Percentiles rank a stretch among this genome's conserved stretches.
Evolutionary conservation across 2,888 invertebrate genomes (phyloP).

Genomic region (Agrochola circellaris): DNA sequence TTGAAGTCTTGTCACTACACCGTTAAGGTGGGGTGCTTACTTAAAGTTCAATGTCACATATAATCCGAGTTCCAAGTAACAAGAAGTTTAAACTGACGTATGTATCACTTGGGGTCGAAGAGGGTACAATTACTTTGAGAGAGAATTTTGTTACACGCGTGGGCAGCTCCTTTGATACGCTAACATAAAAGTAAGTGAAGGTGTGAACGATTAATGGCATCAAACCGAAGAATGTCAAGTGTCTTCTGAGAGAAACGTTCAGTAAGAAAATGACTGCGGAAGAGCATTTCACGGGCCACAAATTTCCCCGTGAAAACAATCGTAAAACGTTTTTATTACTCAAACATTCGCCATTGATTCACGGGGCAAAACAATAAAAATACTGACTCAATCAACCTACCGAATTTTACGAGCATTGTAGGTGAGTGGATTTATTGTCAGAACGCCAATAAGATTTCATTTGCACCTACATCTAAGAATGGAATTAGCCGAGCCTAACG

Average conservation of each 20-base stretch:
- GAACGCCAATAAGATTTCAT: conserved; percentile 85
- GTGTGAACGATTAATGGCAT: conserved; percentile 71
- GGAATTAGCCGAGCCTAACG: conserved; percentile 67
- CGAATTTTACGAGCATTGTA: conserved; percentile 86
- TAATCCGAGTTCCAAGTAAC: conserved; percentile 51
- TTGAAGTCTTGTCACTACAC: conserved; percentile 60
- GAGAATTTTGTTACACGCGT: conserved; percentile 54
- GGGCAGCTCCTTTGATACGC: conserved; percentile 48
- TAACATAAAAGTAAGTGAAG: conserved; percentile 53
- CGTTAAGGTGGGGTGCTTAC: conserved; percentile 50
- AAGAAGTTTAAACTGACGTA: conserved; percentile 45
- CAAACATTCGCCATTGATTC: conserved; percentile 90
- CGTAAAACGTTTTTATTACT: conserved; percentile 90
- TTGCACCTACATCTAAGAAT: conserved; percentile 81
- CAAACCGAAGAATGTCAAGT: conserved; percentile 79
- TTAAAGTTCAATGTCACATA: conserved; percentile 59
- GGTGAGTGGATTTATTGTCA: conserved; percentile 88
- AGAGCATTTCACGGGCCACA: conserved; percentile 89
- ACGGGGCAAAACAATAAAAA: conserved; percentile 89
- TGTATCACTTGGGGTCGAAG: conserved; percentile 35
- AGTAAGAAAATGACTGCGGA: conserved; percentile 84
- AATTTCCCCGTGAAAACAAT: conserved; percentile 90
- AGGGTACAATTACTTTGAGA: conserved; percentile 47
- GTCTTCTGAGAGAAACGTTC: conserved; percentile 79
- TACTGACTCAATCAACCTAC: conserved; percentile 90